Evolutionary conservation across 2,113 vertebrate species (phyloP).

Genomic region (Callocephalon fimbriatum): DNA sequence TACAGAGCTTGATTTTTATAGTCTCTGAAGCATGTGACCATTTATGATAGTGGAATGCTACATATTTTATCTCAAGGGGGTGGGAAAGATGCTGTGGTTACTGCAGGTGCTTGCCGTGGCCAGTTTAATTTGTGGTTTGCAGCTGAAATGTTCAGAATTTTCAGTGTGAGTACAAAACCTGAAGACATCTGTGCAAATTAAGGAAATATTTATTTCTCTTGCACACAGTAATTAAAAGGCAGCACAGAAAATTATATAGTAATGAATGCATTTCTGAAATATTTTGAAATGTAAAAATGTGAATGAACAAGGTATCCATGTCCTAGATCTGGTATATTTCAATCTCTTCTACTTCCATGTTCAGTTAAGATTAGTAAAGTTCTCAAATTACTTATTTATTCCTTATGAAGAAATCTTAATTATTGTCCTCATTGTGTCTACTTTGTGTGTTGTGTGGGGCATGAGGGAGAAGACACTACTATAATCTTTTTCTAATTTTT

Average conservation of each 20-base stretch:
- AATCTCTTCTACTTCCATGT: background rate
- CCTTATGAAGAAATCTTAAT: background rate
- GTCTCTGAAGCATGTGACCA: background rate
- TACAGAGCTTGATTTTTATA: background rate
- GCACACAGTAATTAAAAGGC: background rate
- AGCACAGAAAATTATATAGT: background rate
- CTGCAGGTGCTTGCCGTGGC: background rate
- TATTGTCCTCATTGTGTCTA: background rate
- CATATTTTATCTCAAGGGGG: background rate
- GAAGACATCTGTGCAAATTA: background rate
- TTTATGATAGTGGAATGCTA: background rate
- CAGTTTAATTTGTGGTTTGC: background rate
- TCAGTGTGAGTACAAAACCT: background rate
- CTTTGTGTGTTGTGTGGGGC: background rate
- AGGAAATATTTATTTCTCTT: background rate
- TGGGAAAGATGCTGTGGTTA: background rate
- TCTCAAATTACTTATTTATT: background rate
- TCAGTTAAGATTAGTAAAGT: background rate
- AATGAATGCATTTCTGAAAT: background rate
- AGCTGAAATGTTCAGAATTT: background rate
- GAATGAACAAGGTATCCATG: background rate
- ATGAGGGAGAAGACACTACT: rapidly evolving
- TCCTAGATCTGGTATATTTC: background rate
- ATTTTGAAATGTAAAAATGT: background rate
- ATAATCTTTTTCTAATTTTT: background rate